Evolutionary conservation across 2,888 invertebrate species (phyloP).

Genomic region (Drosophila stalkeri): DNA sequence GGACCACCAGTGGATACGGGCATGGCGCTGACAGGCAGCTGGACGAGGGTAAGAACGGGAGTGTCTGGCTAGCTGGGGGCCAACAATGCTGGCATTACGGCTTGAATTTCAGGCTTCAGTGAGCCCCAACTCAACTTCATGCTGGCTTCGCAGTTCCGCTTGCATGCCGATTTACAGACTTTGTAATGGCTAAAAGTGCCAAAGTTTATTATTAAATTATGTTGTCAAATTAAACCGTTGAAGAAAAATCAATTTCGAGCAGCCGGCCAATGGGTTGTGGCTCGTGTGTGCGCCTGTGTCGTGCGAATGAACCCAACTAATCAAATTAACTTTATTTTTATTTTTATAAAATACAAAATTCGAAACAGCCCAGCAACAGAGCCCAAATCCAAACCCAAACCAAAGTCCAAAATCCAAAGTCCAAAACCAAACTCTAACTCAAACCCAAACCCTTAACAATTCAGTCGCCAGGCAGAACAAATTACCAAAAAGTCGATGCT

Average conservation of each 20-base stretch:
- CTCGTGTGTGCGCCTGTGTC: conserved; percentile 30
- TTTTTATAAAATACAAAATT: conserved; percentile 55
- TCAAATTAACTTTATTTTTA: conserved; percentile 75
- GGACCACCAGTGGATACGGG: conserved; percentile 23
- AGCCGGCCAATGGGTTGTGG: conserved; percentile 20
- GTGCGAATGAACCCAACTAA: conserved; percentile 74
- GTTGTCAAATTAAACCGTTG: conserved; percentile 70
- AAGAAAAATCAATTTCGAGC: conserved; percentile 71
- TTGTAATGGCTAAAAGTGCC: conserved; percentile 72
- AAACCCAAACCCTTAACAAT: conserved; percentile 3
- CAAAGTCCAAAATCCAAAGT: conserved; percentile 12
- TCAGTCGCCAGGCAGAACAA: conserved; percentile 24
- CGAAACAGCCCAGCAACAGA: conserved; percentile 18
- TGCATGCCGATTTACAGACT: conserved; percentile 37
- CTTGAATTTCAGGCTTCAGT: conserved; percentile 72
- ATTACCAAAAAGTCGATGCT: conserved; percentile 65
- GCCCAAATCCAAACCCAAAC: not conserved
- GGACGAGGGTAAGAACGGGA: conserved; percentile 13
- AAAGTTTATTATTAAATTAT: conserved; percentile 78
- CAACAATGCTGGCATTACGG: conserved; percentile 73
- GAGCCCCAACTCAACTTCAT: conserved; percentile 37
- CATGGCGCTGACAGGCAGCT: conserved; percentile 64
- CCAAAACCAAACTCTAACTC: conserved; percentile 12
- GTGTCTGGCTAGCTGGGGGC: conserved; percentile 31
- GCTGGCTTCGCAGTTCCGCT: conserved; percentile 40